Conservation (phyloP, 2,113 vertebrate genomes). For the Sylvia atricapilla region DNA sequence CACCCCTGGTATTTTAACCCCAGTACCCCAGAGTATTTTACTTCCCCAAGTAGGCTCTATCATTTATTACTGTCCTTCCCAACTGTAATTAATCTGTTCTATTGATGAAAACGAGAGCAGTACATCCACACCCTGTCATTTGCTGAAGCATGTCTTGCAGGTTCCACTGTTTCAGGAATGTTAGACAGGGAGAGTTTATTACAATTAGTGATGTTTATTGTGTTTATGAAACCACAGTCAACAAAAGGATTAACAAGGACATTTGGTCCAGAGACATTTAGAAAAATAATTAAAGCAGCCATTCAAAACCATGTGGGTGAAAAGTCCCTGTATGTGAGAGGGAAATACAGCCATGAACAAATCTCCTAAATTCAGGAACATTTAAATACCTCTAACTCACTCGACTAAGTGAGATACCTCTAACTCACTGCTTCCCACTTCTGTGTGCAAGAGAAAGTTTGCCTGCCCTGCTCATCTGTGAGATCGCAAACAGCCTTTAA, state of each 20-base stretch:
- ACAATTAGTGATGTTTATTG: neutral
- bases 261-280: neutral
- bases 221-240: neutral
- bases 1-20: neutral
- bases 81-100: neutral
- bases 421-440: neutral
- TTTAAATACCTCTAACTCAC: conserved; percentile 54
- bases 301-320: neutral
- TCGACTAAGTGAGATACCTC: neutral
- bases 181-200: neutral
- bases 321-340: neutral
- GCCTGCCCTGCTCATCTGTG: conserved; percentile 71
- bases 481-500: conserved; percentile 84
- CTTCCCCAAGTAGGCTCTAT: neutral
- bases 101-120: neutral
- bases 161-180: conserved; percentile 20
- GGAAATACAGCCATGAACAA: neutral
- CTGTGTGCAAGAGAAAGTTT: conserved; percentile 73
- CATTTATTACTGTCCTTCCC: neutral
- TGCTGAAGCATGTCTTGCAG: neutral
- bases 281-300: neutral
- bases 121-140: conserved; percentile 13
- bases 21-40: neutral
- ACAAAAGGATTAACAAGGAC: neutral
- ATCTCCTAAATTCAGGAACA: neutral